phyloP scores from a whole-genome alignment of 2,888 invertebrate species.

The Stegophylla sp. region DNA sequence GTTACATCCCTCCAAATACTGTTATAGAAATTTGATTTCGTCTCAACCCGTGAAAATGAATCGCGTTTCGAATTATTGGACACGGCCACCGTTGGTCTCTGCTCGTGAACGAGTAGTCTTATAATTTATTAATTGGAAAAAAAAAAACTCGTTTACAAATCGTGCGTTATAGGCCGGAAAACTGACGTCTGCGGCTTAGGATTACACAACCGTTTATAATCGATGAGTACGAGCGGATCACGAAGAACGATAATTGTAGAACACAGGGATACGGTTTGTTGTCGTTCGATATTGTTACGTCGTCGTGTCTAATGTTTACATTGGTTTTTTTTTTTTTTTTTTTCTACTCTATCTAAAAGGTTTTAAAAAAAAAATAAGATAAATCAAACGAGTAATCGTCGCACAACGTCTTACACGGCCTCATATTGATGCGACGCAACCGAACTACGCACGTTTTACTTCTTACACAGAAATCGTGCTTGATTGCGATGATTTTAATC shows the following conservation, averaged over 20 bases:
- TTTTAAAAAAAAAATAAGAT: not conserved
- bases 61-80: too few relatives aligned
- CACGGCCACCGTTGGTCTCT: too few relatives aligned
- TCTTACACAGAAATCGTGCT: conserved; percentile 43
- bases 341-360: not conserved
- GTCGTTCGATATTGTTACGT: not conserved
- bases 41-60: too few relatives aligned
- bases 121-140: too few relatives aligned
- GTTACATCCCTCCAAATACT: too few relatives aligned
- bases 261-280: conserved; percentile 23
- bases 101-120: too few relatives aligned
- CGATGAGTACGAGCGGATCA: conserved; percentile 16
- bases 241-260: not conserved
- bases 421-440: not conserved
- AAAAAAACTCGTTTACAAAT: too few relatives aligned
- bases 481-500: conserved; percentile 41
- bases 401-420: not conserved
- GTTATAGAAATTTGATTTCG: too few relatives aligned
- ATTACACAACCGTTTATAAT: not conserved
- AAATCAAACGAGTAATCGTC: conserved; percentile 43
- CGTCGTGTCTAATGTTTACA: conserved; percentile 14
- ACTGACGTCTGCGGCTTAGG: not conserved
- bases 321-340: not conserved
- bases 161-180: too few relatives aligned
- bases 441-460: conserved; percentile 28